A percentile compares a stretch with the other conserved stretches of the same genome.
Conservation (phyloP, 2,797 vertebrate genomes). For the Lagodon rhomboides region DNA sequence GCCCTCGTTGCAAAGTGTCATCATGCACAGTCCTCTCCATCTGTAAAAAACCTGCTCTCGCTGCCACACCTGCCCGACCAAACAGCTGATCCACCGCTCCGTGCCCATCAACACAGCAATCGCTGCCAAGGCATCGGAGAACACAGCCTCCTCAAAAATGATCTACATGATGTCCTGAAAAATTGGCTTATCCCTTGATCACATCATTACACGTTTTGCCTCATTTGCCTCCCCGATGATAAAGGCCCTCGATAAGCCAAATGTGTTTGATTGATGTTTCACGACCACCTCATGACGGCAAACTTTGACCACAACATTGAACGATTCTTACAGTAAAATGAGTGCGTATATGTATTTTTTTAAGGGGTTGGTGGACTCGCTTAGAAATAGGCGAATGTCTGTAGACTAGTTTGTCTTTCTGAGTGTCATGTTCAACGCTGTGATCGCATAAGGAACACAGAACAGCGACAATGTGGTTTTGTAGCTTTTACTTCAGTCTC, state of each 20-base stretch:
- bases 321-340: no score
- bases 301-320: conserved; percentile 26
- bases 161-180: conserved; percentile 48
- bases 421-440: no score
- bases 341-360: no score
- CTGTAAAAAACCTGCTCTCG: conserved; percentile 56
- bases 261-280: conserved; percentile 38
- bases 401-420: no score
- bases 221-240: conserved; percentile 40
- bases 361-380: no score
- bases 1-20: conserved; percentile 52
- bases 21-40: conserved; percentile 48
- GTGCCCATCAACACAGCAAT: conserved; percentile 30
- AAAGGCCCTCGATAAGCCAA: conserved; percentile 30
- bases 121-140: conserved; percentile 38
- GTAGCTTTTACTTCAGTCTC: no score
- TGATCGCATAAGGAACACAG: no score
- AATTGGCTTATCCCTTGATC: conserved; percentile 49
- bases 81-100: conserved; percentile 61
- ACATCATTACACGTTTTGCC: conserved; percentile 39
- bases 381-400: no score
- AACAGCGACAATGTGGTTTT: no score
- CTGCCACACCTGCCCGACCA: conserved; percentile 62
- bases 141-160: conserved; percentile 40
- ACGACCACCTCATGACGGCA: conserved; percentile 22